Conservation (phyloP, 2,113 vertebrate species). For the Alectura lathami region DNA sequence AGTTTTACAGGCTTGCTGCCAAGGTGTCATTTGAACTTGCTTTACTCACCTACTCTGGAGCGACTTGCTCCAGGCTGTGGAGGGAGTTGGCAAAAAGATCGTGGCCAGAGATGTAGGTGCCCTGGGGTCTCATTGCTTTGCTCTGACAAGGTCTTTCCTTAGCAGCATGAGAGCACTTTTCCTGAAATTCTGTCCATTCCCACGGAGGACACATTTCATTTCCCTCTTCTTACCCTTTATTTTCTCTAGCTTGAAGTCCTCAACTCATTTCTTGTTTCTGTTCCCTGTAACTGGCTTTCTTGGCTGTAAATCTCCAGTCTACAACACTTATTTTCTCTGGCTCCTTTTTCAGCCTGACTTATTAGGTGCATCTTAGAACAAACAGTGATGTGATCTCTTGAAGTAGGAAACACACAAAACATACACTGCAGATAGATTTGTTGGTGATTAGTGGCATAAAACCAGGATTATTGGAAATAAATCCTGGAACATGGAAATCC, state of each 20-base stretch:
- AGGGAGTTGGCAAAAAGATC: accelerated
- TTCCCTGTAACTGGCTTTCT: neutral
- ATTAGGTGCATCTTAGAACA: neutral
- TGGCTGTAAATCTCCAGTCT: neutral
- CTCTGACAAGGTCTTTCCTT: neutral
- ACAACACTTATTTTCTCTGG: neutral
- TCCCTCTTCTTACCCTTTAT: neutral
- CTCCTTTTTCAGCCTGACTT: neutral
- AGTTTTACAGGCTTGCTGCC: neutral
- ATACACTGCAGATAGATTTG: neutral
- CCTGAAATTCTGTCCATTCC: neutral
- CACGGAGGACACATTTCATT: accelerated
- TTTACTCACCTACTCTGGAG: neutral
- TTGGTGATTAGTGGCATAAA: neutral
- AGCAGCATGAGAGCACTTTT: neutral
- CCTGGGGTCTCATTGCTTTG: neutral
- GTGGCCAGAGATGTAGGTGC: neutral
- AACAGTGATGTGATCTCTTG: neutral
- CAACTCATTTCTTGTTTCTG: neutral
- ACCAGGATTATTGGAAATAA: neutral
- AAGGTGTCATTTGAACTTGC: neutral
- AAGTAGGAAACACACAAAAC: neutral
- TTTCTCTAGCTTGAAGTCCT: neutral
- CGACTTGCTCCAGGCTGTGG: neutral
- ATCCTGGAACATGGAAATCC: neutral